Evolutionary conservation across 92 coral and sea anemone genomes (phyloP).

Genomic region (Porites cylindrica): DNA sequence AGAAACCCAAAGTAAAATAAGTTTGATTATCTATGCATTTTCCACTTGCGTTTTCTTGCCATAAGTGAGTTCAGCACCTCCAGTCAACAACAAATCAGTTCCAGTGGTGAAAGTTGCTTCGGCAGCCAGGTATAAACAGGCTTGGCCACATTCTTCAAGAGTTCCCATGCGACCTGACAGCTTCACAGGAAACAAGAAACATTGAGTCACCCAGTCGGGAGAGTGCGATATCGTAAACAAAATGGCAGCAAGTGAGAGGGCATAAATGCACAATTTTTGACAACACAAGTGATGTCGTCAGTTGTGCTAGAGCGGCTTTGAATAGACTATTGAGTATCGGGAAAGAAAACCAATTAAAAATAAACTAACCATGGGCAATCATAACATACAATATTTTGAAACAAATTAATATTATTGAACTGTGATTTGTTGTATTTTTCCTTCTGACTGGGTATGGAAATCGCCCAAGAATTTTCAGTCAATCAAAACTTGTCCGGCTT

Average conservation of each 20-base stretch:
- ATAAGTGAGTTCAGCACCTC: constrained; percentile 94
- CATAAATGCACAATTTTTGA: too few species aligned
- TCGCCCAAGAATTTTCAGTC: too few species aligned
- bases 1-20: background rate
- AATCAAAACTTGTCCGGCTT: too few species aligned
- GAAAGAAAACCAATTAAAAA: too few species aligned
- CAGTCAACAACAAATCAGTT: constrained; percentile 81
- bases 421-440: too few species aligned
- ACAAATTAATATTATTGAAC: too few species aligned
- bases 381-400: too few species aligned
- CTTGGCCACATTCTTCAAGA: constrained; percentile 89
- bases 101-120: constrained; percentile 96
- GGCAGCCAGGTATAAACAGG: constrained; percentile 94
- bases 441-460: too few species aligned
- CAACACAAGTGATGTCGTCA: too few species aligned
- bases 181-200: constrained; percentile 36
- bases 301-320: too few species aligned
- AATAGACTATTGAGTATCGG: too few species aligned
- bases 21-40: background rate
- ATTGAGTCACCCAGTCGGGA: background rate
- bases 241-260: background rate
- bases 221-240: background rate
- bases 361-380: too few species aligned
- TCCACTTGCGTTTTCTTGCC: constrained; percentile 79
- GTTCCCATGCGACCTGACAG: constrained; percentile 97